Percentiles rank a stretch among this genome's conserved stretches.
Evolutionary conservation across 2,888 invertebrate species (phyloP).

Genomic region (Polyommatus icarus): DNA sequence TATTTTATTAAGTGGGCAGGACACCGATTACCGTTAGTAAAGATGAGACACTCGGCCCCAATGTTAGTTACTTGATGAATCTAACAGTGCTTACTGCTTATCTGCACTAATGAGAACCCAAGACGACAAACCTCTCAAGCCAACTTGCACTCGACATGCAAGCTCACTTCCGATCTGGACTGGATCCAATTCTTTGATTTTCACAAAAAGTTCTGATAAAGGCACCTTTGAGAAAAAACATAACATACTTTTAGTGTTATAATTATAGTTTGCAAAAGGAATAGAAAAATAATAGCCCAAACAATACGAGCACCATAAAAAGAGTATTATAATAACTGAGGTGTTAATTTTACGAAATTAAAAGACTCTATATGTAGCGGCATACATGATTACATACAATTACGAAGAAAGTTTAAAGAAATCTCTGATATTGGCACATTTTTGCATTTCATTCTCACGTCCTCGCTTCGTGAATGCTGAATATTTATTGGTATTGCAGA

Average conservation of each 20-base stretch:
- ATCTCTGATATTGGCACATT: conserved; percentile 27
- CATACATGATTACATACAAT: conserved; percentile 25
- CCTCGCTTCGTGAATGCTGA: conserved; percentile 5
- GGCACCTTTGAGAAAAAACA: not conserved
- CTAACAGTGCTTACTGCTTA: conserved; percentile 3
- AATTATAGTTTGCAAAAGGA: not conserved
- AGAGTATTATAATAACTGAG: not conserved
- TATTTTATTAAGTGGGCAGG: not conserved
- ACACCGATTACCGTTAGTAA: not conserved
- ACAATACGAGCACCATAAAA: not conserved
- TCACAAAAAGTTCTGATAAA: not conserved
- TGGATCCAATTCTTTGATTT: conserved; percentile 7
- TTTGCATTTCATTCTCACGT: conserved; percentile 30
- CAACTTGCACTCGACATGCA: conserved; percentile 10
- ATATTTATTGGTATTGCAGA: conserved; percentile 15
- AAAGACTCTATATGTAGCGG: conserved; percentile 19
- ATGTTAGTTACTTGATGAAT: not conserved
- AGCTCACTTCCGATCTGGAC: conserved; percentile 16
- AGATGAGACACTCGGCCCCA: conserved; percentile 3
- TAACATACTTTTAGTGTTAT: not conserved
- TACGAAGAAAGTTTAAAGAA: conserved; percentile 29
- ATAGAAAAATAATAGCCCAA: not conserved
- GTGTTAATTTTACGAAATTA: conserved; percentile 6
- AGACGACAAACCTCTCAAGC: not conserved
- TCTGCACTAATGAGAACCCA: conserved; percentile 1